These are phyloP conservation scores for Rapana venosa DNA, from an alignment of 2,888 invertebrate species.

Conservation along the genomic window DNA sequence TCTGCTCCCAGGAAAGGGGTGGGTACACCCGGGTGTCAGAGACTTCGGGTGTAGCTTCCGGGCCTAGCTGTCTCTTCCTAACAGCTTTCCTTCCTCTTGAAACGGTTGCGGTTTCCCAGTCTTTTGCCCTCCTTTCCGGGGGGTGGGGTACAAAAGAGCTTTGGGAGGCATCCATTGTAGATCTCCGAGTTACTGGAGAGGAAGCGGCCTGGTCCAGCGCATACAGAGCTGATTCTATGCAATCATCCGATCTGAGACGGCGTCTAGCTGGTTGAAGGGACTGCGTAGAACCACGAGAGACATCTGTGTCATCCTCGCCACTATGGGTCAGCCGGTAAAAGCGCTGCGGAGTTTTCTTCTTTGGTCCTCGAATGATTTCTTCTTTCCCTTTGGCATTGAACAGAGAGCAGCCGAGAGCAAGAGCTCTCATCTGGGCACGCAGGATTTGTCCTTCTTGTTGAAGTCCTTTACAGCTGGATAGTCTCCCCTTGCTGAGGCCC, in stretches of 20 bases:
- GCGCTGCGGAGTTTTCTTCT: not conserved
- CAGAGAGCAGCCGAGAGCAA: not conserved
- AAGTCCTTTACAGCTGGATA: not conserved
- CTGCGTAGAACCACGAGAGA: not conserved
- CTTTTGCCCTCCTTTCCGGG: too few species aligned
- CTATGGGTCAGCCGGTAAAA: too few species aligned
- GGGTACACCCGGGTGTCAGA: not conserved
- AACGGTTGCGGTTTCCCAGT: too few species aligned
- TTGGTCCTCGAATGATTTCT: not conserved
- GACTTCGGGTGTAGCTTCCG: not conserved
- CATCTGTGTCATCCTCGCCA: not conserved
- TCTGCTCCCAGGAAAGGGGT: not conserved
- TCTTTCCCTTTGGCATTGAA: not conserved
- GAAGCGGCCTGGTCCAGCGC: too few species aligned
- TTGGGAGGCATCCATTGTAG: not conserved
- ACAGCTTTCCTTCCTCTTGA: not conserved
- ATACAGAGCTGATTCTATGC: not conserved
- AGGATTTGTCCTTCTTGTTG: not conserved
- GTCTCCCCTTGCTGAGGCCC: too few species aligned
- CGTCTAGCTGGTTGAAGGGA: not conserved
- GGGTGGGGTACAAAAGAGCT: not conserved
- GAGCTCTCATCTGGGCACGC: not conserved
- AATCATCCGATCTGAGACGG: not conserved
- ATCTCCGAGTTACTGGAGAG: not conserved
- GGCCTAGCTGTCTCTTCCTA: not conserved